Conservation (phyloP, 1,140 invertebrate species). For the Drosophila ogumai region DNA sequence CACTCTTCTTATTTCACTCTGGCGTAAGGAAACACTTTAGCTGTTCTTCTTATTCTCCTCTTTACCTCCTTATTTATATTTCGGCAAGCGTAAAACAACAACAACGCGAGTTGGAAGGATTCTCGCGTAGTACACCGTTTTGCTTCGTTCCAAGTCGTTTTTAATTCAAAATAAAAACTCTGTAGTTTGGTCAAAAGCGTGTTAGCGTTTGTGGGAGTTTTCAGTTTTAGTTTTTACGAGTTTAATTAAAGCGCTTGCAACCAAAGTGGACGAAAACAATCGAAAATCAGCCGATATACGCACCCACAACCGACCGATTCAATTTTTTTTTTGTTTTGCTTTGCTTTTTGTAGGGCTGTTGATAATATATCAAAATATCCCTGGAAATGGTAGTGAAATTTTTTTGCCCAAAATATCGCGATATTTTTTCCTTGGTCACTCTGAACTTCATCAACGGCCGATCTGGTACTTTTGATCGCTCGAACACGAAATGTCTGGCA, state of each 20-base stretch:
- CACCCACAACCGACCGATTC: conserved; percentile 33
- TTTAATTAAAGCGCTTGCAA: conserved; percentile 20
- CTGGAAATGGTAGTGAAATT: too few species aligned
- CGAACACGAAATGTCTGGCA: too few species aligned
- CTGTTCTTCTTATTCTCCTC: conserved; percentile 12
- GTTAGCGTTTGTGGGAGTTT: conserved; percentile 24
- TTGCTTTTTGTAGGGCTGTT: too few species aligned
- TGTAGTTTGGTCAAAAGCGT: conserved; percentile 6
- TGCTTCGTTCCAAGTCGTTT: neutral
- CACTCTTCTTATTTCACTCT: conserved; percentile 7
- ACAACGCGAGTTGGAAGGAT: conserved; percentile 6
- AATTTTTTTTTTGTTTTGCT: conserved; percentile 19
- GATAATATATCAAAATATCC: too few species aligned
- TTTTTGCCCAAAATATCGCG: too few species aligned
- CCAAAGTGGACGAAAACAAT: conserved; percentile 25
- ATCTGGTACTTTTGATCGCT: too few species aligned
- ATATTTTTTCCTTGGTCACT: too few species aligned
- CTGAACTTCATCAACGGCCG: too few species aligned
- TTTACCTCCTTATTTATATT: conserved; percentile 25
- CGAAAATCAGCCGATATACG: conserved; percentile 24
- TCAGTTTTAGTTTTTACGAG: conserved; percentile 5
- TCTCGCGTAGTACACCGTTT: neutral
- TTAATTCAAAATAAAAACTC: neutral
- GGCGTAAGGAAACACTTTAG: conserved; percentile 1
- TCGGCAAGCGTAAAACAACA: conserved; percentile 3